Percentiles rank a stretch among this genome's conserved stretches.
Conservation (phyloP, 1,140 invertebrate genomes). For the Megathymus violae region DNA sequence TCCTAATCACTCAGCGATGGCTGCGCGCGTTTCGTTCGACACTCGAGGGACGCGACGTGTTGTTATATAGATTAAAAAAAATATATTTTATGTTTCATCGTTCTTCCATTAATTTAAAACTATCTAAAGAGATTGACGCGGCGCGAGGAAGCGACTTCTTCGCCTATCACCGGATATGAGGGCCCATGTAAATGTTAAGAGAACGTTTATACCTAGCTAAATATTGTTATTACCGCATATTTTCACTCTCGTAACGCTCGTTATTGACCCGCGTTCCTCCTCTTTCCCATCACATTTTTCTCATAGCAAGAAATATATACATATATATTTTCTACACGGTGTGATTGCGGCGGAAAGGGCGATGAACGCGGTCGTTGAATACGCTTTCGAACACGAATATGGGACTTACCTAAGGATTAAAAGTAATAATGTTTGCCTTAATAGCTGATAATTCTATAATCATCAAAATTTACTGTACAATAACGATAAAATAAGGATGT, state of each 20-base stretch:
- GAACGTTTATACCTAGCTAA: slow-evolving; percentile 56
- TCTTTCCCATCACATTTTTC: slow-evolving; percentile 23
- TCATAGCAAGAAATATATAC: slow-evolving; percentile 27
- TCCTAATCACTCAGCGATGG: neutral
- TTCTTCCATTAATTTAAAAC: slow-evolving; percentile 73
- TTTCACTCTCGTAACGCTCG: slow-evolving; percentile 43
- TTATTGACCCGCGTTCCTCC: slow-evolving; percentile 4
- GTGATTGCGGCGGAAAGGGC: slow-evolving; percentile 20
- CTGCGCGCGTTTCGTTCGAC: too few species aligned
- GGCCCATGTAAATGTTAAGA: slow-evolving; percentile 53
- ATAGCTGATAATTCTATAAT: slow-evolving; percentile 33
- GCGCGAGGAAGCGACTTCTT: slow-evolving; percentile 37
- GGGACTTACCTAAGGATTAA: slow-evolving; percentile 27
- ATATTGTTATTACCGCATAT: slow-evolving; percentile 52
- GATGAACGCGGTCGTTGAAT: slow-evolving; percentile 3
- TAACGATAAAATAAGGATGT: slow-evolving; percentile 24
- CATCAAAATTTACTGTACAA: slow-evolving; percentile 30
- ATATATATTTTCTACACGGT: slow-evolving; percentile 31
- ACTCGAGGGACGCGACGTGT: slow-evolving; percentile 33
- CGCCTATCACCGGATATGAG: slow-evolving; percentile 52
- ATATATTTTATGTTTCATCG: slow-evolving; percentile 65
- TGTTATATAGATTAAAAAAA: slow-evolving; percentile 54
- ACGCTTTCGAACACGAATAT: slow-evolving; percentile 30
- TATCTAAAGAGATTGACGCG: slow-evolving; percentile 48
- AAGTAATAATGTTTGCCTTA: slow-evolving; percentile 32